Evolutionary conservation across 1,140 invertebrate species (phyloP), one percentile per base, ranked within the genome.

Genomic region (Drosophila melanica): DNA sequence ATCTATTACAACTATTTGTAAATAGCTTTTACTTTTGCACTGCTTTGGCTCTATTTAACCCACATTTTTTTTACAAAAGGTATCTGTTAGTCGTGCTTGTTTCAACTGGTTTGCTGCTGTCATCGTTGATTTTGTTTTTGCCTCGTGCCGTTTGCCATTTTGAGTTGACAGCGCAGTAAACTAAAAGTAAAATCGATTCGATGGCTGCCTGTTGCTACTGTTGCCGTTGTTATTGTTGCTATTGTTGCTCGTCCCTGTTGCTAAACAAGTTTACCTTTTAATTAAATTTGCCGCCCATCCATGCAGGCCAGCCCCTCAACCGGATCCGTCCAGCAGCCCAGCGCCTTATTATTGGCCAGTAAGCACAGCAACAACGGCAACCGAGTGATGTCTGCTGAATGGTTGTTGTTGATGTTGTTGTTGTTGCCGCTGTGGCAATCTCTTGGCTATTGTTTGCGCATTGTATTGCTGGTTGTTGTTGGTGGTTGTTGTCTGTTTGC

Each of bases 241-340:
- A 20, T 12, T 45, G 51, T 50, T 65, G 62, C 8, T 45, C 47
- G 41, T 67, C 64, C 30, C 54, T 67, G 44, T 48, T 69, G 66
- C 50, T 70, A 82, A 84, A 74, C 82, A 76, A 87, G 82, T 79
- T 87, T 86, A 87, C 84, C 79, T 86, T 87, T 87, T 86, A 86
- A 86, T 86, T 86, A 86, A 87, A 86, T 87, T 87, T 76, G 42
- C 74, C 68, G 53, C 82, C 82, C 72, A 73, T 79, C 70, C 53
- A 59, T 54, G 80, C 23, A 60, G 68, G 23, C 47, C 45, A 12
- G 33, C 9, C 16, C 7, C 20, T 12, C 5, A 18, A 18, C 50
- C 42, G 4, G 10, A 39, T n/a, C 12, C 14, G 51, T 16, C 16
- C 14, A 16, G 4, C 1, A 16, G 11, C 47, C 9, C 37, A 65